These are phyloP conservation scores for Gallirallus australis DNA, from an alignment of 2,797 vertebrate species.

Conservation along the genomic window DNA sequence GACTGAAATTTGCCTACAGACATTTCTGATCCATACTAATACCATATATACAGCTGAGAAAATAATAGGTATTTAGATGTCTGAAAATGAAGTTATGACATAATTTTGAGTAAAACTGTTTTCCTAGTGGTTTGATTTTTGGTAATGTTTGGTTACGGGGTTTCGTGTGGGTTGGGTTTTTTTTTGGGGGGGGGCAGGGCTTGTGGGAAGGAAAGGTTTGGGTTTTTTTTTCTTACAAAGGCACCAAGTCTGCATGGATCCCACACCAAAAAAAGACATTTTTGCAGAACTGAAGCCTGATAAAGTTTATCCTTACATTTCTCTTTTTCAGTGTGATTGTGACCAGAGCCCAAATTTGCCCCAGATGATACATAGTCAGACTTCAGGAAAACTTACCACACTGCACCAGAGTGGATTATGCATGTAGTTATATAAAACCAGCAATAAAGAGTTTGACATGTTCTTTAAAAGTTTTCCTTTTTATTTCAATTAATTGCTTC, in stretches of 20 bases:
- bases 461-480: not conserved
- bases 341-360: not conserved
- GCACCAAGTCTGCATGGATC: not conserved
- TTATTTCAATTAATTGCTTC: not conserved
- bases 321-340: not conserved
- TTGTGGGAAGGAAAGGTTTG: too few relatives aligned
- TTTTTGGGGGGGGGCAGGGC: too few relatives aligned
- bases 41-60: not conserved
- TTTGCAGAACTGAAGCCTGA: not conserved
- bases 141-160: too few relatives aligned
- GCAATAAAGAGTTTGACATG: not conserved
- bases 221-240: not conserved
- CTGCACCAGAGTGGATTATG: not conserved
- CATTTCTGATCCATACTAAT: not conserved
- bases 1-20: not conserved
- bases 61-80: not conserved
- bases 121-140: not conserved
- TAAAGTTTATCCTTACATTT: not conserved
- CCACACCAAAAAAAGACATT: not conserved
- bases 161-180: too few relatives aligned
- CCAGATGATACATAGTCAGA: not conserved
- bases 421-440: not conserved
- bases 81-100: not conserved
- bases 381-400: not conserved
- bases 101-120: not conserved